These are phyloP conservation scores for Pseudochaenichthys georgianus DNA, from an alignment of 2,797 vertebrate species.

Conservation along the genomic window DNA sequence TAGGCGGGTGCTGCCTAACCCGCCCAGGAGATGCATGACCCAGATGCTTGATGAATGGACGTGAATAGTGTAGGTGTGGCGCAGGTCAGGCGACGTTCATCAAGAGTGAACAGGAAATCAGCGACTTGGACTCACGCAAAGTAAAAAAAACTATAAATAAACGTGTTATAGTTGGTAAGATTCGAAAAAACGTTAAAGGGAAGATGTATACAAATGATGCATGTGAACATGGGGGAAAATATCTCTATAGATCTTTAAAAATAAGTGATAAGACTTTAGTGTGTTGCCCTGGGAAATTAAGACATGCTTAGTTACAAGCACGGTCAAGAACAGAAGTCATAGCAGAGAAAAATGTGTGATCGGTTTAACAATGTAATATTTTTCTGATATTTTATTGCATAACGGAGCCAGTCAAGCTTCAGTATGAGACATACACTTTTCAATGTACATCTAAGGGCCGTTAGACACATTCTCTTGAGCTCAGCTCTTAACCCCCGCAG, in stretches of 20 bases:
- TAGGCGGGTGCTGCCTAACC: slow-evolving; percentile 39
- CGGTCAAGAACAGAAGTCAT: slow-evolving; percentile 14
- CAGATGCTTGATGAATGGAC: slow-evolving; percentile 71
- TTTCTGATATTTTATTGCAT: slow-evolving; percentile 51
- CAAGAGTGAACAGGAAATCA: slow-evolving; percentile 55
- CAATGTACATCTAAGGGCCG: slow-evolving; percentile 44
- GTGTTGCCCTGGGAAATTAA: slow-evolving; percentile 30
- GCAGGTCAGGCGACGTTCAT: slow-evolving; percentile 66
- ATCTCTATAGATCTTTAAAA: slow-evolving; percentile 29
- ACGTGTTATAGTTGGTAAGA: neutral
- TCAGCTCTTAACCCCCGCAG: slow-evolving; percentile 44
- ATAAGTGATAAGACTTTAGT: slow-evolving; percentile 31
- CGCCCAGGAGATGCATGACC: slow-evolving; percentile 72
- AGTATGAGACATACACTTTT: slow-evolving; percentile 43
- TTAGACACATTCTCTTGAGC: slow-evolving; percentile 42
- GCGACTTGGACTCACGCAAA: slow-evolving; percentile 41
- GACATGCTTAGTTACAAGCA: slow-evolving; percentile 43
- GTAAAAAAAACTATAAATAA: neutral
- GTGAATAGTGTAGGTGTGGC: slow-evolving; percentile 58
- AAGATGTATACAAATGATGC: neutral
- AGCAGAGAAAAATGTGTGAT: slow-evolving; percentile 7
- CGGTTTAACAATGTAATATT: slow-evolving; percentile 30
- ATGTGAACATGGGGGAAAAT: slow-evolving; percentile 11
- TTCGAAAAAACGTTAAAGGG: neutral
- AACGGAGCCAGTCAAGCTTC: slow-evolving; percentile 32